Percentiles rank a stretch among this genome's conserved stretches.
Conservation (phyloP, 2,888 invertebrate species). For the Escarpia spicata region DNA sequence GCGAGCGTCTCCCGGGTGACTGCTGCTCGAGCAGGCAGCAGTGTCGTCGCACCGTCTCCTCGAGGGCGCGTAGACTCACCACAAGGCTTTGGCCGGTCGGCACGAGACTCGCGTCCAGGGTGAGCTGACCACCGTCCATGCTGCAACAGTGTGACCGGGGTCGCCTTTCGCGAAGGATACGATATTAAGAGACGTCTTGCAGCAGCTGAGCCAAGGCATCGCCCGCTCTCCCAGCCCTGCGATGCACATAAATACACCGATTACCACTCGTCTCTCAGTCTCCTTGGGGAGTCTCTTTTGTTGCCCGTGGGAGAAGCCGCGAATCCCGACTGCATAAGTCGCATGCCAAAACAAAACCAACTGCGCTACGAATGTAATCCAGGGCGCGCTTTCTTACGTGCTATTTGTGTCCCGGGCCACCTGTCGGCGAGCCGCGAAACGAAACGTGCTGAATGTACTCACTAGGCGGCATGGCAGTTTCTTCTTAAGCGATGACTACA, state of each 20-base stretch:
- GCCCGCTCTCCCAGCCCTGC: background rate
- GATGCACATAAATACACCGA: background rate
- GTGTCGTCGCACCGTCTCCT: background rate
- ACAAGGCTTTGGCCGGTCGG: background rate
- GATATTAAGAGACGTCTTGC: background rate
- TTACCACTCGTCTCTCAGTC: background rate
- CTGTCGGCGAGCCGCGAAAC: background rate
- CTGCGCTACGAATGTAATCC: background rate
- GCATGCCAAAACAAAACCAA: background rate
- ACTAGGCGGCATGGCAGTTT: background rate
- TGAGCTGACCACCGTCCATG: background rate
- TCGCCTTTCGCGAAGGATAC: background rate
- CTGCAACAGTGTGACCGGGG: background rate
- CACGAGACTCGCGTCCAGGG: background rate
- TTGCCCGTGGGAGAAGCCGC: background rate
- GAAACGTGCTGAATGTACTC: background rate
- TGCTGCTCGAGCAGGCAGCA: background rate
- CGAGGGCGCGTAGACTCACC: constrained; percentile 10
- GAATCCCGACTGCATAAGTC: background rate
- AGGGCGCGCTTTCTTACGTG: background rate
- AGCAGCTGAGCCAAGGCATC: background rate
- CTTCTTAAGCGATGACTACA: too few relatives aligned
- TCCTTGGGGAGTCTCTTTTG: background rate
- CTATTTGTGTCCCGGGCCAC: background rate
- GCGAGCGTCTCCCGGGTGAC: background rate